Base-by-base conservation (phyloP, 2,113 vertebrate genomes). In the Capreolus pygargus region DNA sequence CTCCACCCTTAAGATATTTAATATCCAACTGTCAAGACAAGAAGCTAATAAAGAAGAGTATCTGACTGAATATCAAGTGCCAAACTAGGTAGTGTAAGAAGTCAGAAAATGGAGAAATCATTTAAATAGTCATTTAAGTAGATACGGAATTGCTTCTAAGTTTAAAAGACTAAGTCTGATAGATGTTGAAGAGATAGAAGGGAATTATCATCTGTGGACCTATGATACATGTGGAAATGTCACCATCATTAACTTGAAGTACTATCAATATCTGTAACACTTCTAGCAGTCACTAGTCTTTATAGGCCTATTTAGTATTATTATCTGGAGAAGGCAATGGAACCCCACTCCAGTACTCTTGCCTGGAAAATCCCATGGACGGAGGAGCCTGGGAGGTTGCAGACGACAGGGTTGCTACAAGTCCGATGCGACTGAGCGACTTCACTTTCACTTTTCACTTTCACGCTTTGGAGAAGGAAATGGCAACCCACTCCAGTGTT, bases 41-140 rank as follows among this genome's bases (percentile, higher is more conserved):
- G 47, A 83, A 92, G 81, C 28, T 92, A 93, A 85, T 6, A 91
- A 17, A 82, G 27, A 89, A 84, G 5, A 89, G 5, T 60, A 87
- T 76, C 12, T 74, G n/a, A 88, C 27, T 78, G 81, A 25, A 54
- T 61, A 70, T 87, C 74, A 94, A 96, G 19, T 58, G 28, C 50
- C 83, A 95, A 91, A 76, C 0, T 89, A 50, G 61, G 17, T 57
- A 74, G 17, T 39, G 0, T 23, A 85, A 16, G 61, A 83, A 47
- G 47, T 81, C 39, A 88, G 88, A 86, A 93, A 89, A 95, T 52
- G 57, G 45, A 76, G 70, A 89, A 94, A 74, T 91, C 43, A 81
- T 64, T 89, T 43, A 55, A 86, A 76, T 33, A 86, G 58, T 84
- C 14, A 82, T 82, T 64, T 92, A 47, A 61, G 57, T 64, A 89